phyloP scores from a whole-genome alignment of 2,113 vertebrate genomes.

The Manacus vitellinus region DNA sequence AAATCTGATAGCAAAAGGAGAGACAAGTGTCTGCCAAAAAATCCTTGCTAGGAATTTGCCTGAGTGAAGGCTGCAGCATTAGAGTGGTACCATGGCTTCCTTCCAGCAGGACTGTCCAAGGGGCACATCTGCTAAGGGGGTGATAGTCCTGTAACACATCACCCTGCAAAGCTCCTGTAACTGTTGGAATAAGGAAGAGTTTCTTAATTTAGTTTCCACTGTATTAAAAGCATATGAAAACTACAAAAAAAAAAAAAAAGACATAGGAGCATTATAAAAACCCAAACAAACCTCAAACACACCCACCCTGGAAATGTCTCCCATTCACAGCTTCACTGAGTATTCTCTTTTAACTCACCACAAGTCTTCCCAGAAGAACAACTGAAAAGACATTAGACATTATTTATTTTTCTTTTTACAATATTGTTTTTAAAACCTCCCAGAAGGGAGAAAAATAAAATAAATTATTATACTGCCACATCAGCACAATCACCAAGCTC shows the following conservation, averaged over 20 bases:
- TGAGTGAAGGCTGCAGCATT: background rate
- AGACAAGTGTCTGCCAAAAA: background rate
- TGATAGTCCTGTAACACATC: background rate
- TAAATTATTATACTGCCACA: slow-evolving; percentile 26
- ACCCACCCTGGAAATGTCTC: slow-evolving; percentile 7
- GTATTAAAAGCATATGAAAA: background rate
- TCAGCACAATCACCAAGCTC: background rate
- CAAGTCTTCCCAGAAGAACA: slow-evolving; percentile 44
- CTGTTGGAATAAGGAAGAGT: background rate
- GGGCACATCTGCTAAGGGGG: background rate
- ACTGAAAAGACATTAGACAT: background rate
- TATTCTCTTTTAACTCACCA: slow-evolving; percentile 48
- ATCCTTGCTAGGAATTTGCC: background rate
- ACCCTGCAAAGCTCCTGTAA: background rate
- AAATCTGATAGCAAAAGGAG: background rate
- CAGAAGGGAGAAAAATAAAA: slow-evolving; percentile 18
- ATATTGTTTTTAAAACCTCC: slow-evolving; percentile 27
- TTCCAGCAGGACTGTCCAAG: background rate
- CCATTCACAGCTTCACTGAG: slow-evolving; percentile 39
- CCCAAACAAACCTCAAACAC: slow-evolving; percentile 46
- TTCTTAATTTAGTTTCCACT: background rate
- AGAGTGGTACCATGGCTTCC: background rate
- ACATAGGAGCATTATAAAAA: background rate
- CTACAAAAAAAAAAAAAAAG: background rate
- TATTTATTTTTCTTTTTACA: slow-evolving; percentile 51